Conservation (phyloP, 1,140 invertebrate genomes). For the Drosophila ohnishii region DNA sequence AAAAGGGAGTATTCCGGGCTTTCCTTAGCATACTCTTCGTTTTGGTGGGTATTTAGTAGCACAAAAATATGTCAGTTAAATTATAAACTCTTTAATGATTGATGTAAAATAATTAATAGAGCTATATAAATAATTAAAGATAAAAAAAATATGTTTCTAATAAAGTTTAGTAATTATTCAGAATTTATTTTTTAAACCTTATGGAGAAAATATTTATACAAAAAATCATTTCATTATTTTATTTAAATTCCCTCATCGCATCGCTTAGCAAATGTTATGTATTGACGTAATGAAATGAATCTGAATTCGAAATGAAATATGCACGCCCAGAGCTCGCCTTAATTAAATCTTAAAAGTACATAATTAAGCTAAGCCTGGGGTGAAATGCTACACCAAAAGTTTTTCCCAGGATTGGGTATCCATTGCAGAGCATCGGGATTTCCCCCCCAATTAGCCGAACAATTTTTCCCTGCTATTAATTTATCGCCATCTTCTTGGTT, state of each 20-base stretch:
- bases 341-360: conserved; percentile 12
- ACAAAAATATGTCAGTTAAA: not conserved
- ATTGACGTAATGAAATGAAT: not conserved
- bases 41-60: not conserved
- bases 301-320: not conserved
- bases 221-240: too few relatives aligned
- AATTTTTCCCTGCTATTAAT: conserved; percentile 18
- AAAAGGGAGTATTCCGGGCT: conserved; percentile 20
- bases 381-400: conserved; percentile 3
- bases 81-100: not conserved
- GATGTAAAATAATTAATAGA: not conserved
- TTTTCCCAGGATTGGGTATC: not conserved
- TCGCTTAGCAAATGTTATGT: too few relatives aligned
- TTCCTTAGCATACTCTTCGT: not conserved
- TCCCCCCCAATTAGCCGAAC: not conserved
- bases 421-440: conserved; percentile 2
- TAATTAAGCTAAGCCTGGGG: not conserved
- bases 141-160: not conserved
- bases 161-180: too few relatives aligned
- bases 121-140: not conserved
- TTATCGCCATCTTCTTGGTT: conserved; percentile 12
- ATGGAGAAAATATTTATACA: too few relatives aligned
- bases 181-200: too few relatives aligned
- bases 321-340: not conserved
- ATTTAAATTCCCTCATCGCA: too few relatives aligned